Conservation (phyloP, 2,888 invertebrate species). For the Thysanoteuthis rhombus region DNA sequence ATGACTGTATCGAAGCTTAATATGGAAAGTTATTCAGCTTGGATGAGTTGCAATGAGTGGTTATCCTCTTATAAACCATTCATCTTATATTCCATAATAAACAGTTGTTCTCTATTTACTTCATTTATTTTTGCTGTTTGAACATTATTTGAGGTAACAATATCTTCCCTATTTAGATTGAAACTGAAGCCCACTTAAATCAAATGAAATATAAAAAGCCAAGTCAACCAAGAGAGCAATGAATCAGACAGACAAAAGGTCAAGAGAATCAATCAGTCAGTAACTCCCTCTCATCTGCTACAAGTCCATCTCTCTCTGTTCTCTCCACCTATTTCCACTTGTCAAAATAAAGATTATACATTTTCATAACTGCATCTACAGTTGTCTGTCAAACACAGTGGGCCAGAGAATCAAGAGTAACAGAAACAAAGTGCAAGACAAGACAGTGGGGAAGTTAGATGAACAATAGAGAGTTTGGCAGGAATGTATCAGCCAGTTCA, state of each 20-base stretch:
- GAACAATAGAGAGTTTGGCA: neutral
- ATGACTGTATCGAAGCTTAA: too few species aligned
- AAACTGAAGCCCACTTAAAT: neutral
- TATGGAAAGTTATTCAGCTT: too few species aligned
- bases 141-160: neutral
- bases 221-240: neutral
- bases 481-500: neutral
- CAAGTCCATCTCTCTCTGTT: neutral
- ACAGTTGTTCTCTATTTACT: neutral
- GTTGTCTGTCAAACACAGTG: neutral
- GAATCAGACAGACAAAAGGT: neutral
- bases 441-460: neutral
- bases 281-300: neutral
- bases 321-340: neutral
- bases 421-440: neutral
- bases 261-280: neutral
- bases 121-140: neutral
- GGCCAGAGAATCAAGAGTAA: neutral
- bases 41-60: too few species aligned
- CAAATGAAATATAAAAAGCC: neutral
- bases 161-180: neutral
- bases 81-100: too few species aligned
- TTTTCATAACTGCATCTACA: neutral
- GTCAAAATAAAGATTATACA: neutral
- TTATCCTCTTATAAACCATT: too few species aligned